phyloP scores from a whole-genome alignment of 2,888 invertebrate genomes.

The Nesidiocoris tenuis region DNA sequence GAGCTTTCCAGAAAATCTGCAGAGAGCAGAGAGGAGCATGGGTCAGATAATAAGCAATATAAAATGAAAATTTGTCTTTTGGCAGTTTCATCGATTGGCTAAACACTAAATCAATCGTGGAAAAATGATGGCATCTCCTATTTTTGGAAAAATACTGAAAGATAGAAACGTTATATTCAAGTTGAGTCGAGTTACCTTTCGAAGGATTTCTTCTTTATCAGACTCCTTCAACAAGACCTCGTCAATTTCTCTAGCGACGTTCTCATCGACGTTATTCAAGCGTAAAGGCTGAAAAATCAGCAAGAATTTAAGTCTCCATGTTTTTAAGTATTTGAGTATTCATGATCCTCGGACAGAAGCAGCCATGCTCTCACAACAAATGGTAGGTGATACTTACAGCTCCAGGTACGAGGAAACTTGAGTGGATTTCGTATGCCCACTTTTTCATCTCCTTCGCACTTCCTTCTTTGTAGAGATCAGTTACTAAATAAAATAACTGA shows the following conservation, averaged over 20 bases:
- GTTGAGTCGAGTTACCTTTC: too few relatives aligned
- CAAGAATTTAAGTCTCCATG: not conserved
- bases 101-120: too few relatives aligned
- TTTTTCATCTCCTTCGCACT: constrained; percentile 87
- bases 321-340: too few relatives aligned
- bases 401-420: constrained; percentile 87
- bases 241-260: constrained; percentile 85
- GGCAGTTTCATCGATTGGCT: too few relatives aligned
- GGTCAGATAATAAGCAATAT: too few relatives aligned
- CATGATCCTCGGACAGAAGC: too few relatives aligned
- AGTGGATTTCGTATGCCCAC: constrained; percentile 99
- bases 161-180: too few relatives aligned
- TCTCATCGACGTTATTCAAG: constrained; percentile 78
- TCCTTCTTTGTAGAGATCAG: constrained; percentile 84
- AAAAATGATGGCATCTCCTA: too few relatives aligned
- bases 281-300: constrained; percentile 66
- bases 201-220: constrained; percentile 85
- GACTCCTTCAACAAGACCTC: constrained; percentile 78
- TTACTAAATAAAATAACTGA: constrained; percentile 82
- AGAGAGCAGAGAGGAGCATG: too few relatives aligned
- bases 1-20: constrained; percentile 80
- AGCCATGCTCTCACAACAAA: too few relatives aligned
- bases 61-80: too few relatives aligned
- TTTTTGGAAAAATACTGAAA: too few relatives aligned
- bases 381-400: constrained; percentile 78